Base-by-base conservation (phyloP, 2,888 invertebrate species). In the Nemotelus nigrinus region DNA sequence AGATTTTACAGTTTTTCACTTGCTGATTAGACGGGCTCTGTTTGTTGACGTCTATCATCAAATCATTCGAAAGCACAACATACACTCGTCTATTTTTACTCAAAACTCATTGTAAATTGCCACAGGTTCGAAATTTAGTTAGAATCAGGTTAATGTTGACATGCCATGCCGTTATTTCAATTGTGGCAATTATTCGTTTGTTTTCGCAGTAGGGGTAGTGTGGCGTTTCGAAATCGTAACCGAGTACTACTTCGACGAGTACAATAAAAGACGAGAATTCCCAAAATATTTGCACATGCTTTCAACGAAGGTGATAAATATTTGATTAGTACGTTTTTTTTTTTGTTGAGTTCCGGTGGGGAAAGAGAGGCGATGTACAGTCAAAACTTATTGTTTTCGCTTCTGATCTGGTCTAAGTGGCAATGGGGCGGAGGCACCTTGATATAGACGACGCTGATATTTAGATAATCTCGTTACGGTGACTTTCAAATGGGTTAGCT, bases 271-370 rank as follows among this genome's bases (percentile, higher is more conserved):
- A 25, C 25, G 25, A 25, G 25, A 25, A 10, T 10, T 10, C 25
- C 25, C 58, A 58, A 58, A 58, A 58, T 58, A 58, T 58, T 58
- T 58, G 58, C 58, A 58, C 58, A 58, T 58, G 58, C 25, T 58
- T 25, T 25, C 25, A 25, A 25, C 25, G 8, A 58, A 58, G 58
- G 58, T 58, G 58, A 58, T 58, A 58, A 58, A 58, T 25, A 58
- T 58, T 25, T 58, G 58, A 58, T 58, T n/a, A 58, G 58, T 25
- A 25, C 25, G 25, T 25, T 25, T 25, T 25, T 25, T 25, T 25
- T 25, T 25, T 25, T 25, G 25, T 25, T 25, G 25, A 25, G 25
- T 25, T 25, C 25, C 25, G 25, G 25, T 25, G 25, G 25, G 25
- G 25, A 25, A 25, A 25, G 25, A 25, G 25, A 25, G 25, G 25